Conservation (phyloP, 1,140 invertebrate species). For the Cotesia chilonis region DNA sequence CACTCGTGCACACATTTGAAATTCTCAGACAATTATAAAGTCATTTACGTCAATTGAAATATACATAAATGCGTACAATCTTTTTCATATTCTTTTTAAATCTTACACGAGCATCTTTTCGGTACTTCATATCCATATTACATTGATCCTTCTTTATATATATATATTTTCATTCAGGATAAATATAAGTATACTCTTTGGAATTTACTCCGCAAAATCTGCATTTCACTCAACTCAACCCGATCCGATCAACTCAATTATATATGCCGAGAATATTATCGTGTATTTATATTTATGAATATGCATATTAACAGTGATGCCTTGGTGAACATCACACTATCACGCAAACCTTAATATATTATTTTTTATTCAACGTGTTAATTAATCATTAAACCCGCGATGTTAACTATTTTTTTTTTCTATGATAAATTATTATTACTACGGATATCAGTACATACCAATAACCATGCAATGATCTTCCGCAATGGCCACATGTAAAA, state of each 20-base stretch:
- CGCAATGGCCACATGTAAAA: no score
- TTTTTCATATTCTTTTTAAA: not conserved
- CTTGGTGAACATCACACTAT: constrained; percentile 3
- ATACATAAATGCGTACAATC: constrained; percentile 22
- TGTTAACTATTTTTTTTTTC: not conserved
- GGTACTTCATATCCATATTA: constrained; percentile 3
- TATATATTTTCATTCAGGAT: not conserved
- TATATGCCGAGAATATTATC: constrained; percentile 10
- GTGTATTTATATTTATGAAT: not conserved
- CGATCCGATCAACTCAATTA: constrained; percentile 3
- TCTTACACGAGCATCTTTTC: not conserved
- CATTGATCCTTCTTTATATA: constrained; percentile 2
- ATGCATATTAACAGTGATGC: constrained; percentile 6
- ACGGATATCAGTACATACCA: not conserved
- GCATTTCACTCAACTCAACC: constrained; percentile 16
- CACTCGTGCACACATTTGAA: constrained; percentile 30
- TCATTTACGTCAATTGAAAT: constrained; percentile 41
- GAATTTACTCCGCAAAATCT: no score
- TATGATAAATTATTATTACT: not conserved
- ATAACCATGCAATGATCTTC: no score
- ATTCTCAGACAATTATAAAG: constrained; percentile 46
- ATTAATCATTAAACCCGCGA: not conserved
- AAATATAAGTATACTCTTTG: no score
- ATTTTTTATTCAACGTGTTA: not conserved
- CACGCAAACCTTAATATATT: not conserved